phyloP scores from a whole-genome alignment of 2,797 vertebrate genomes.

The Lates japonicus region DNA sequence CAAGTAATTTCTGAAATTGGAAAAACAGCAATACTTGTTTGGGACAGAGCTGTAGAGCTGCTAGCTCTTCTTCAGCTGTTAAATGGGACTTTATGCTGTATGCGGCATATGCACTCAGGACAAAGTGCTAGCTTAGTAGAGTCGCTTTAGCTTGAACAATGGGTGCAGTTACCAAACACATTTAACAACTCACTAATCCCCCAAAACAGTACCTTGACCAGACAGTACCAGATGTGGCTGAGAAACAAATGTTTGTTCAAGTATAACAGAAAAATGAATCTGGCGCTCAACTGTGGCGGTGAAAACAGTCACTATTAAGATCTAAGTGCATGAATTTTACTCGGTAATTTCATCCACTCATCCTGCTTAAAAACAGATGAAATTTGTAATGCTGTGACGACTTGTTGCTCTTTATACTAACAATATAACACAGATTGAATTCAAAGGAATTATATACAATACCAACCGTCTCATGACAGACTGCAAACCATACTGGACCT shows the following conservation, averaged over 20 bases:
- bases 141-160: conserved; percentile 29
- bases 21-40: not conserved
- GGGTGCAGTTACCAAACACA: conserved; percentile 9
- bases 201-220: conserved; percentile 1
- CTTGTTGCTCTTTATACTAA: not conserved
- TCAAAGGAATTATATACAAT: not conserved
- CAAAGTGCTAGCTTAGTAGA: conserved; percentile 25
- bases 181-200: conserved; percentile 12
- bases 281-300: not conserved
- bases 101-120: conserved; percentile 36
- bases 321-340: not conserved
- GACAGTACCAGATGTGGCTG: conserved; percentile 6
- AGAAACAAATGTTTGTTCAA: not conserved
- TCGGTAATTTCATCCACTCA: not conserved
- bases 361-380: not conserved
- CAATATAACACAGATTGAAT: not conserved
- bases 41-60: conserved; percentile 2
- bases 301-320: conserved; percentile 2
- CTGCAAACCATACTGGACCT: not conserved
- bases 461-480: not conserved
- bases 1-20: not conserved
- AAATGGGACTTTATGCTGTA: conserved; percentile 48
- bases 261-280: not conserved
- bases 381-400: not conserved
- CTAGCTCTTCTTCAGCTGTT: conserved; percentile 26